Base-by-base conservation (phyloP, 2,113 vertebrate species). In the Thryonomys swinderianus region DNA sequence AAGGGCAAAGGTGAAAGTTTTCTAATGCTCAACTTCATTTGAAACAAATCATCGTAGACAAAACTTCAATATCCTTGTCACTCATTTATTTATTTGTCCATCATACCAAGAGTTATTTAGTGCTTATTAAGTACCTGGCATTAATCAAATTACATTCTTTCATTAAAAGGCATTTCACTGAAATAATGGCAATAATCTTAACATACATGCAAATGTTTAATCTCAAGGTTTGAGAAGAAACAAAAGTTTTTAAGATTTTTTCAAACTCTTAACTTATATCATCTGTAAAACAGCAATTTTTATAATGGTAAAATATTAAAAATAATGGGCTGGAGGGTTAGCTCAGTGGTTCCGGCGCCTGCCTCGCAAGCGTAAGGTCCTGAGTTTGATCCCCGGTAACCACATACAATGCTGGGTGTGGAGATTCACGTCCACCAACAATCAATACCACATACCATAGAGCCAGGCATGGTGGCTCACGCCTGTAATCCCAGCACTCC, bases 131-230 rank as follows among this genome's bases (percentile, higher is more conserved):
- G 53, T 55, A 78, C 18, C 30, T 96, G 80, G 55, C 20, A 88
- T 32, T 93, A 90, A 37, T 86, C 32, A 85, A 90, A 45, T 89
- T 91, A 18, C 1, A 92, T 73, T 93, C 62, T 71, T 83, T 95
- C 85, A 79, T 37, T 76, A 74, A 86, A 71, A 90, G 27, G 25
- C 27, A 84, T 53, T 84, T 93, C 51, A 86, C 21, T 88, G 53
- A 96, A 88, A 85, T 61, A 85, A 93, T 67, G 27, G 25, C 51
- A 88, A 27, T 82, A 79, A 79, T 78, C 51, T n/a, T n/a, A 91
- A 94, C 37, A 69, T 73, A 83, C 57, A 95, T 16, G n/a, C 91
- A 90, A 93, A 95, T 85, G 7, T 93, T 91, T 37, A 89, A 55
- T 7, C 17, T 91, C 55, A 85, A 69, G 78, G 20, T 55, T 1